Conservation (phyloP, 2,113 vertebrate species). For the Ailurus styani region DNA sequence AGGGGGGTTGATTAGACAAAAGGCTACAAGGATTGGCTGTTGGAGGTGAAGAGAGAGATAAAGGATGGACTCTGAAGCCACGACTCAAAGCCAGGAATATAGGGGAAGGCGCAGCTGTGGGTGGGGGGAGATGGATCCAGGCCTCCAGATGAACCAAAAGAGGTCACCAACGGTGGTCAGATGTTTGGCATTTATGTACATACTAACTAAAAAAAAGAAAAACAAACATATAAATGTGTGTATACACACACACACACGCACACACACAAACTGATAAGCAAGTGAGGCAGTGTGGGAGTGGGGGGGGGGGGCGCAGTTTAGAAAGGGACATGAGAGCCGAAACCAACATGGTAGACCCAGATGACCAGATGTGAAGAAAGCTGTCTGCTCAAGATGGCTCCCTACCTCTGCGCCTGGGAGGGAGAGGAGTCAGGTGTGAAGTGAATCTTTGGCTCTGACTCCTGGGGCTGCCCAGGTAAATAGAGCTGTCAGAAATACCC, state of each 20-base stretch:
- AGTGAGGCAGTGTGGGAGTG: neutral
- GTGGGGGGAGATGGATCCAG: accelerated
- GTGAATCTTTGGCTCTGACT: neutral
- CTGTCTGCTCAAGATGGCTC: neutral
- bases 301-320: neutral
- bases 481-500: conserved; percentile 20
- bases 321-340: neutral
- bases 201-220: neutral
- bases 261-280: neutral
- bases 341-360: neutral
- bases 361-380: neutral
- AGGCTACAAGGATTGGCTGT: neutral
- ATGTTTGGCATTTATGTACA: neutral
- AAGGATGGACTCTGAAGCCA: neutral
- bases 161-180: neutral
- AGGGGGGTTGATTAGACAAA: neutral
- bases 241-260: too few species aligned
- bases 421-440: conserved; percentile 6
- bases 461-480: conserved; percentile 18
- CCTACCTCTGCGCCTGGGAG: neutral
- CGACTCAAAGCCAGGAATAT: neutral
- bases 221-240: neutral
- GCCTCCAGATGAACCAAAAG: neutral
- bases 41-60: neutral
- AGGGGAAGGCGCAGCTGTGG: neutral